Percentiles rank a stretch among this genome's conserved stretches.
These are phyloP conservation scores for Lochmaea crataegi DNA, from an alignment of 2,888 invertebrate genomes.

Conservation along the genomic window DNA sequence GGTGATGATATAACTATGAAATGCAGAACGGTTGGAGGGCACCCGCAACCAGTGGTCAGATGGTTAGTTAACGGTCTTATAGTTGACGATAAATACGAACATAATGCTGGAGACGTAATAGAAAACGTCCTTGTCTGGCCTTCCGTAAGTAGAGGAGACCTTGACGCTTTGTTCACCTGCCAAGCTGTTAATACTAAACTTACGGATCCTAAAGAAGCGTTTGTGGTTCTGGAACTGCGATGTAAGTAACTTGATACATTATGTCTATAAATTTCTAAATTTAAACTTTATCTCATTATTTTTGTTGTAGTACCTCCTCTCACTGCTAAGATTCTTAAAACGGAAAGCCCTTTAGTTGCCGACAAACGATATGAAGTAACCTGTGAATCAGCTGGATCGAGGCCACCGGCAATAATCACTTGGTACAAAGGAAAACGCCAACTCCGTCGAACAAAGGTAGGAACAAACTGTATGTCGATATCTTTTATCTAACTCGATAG, in stretches of 20 bases:
- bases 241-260: slow-evolving; percentile 70
- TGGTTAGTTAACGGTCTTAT: slow-evolving; percentile 86
- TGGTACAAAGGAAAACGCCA: slow-evolving; percentile 91
- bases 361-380: slow-evolving; percentile 85
- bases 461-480: background rate
- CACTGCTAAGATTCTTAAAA: slow-evolving; percentile 80
- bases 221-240: slow-evolving; percentile 81
- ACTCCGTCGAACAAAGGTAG: slow-evolving; percentile 82
- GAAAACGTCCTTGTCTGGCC: slow-evolving; percentile 84
- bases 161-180: slow-evolving; percentile 88
- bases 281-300: too few relatives aligned
- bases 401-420: slow-evolving; percentile 86
- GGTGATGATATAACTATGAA: slow-evolving; percentile 87
- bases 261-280: background rate
- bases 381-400: slow-evolving; percentile 86
- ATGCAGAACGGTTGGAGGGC: slow-evolving; percentile 88
- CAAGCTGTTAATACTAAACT: slow-evolving; percentile 88
- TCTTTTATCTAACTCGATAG: too few relatives aligned
- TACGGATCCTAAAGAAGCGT: slow-evolving; percentile 82
- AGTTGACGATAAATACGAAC: slow-evolving; percentile 85
- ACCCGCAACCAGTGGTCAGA: slow-evolving; percentile 80
- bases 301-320: slow-evolving; percentile 79
- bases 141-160: slow-evolving; percentile 80
- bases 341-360: slow-evolving; percentile 78
- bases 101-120: slow-evolving; percentile 87